Base-by-base conservation (phyloP, 2,797 vertebrate species). In the Peromyscus aztecus region DNA sequence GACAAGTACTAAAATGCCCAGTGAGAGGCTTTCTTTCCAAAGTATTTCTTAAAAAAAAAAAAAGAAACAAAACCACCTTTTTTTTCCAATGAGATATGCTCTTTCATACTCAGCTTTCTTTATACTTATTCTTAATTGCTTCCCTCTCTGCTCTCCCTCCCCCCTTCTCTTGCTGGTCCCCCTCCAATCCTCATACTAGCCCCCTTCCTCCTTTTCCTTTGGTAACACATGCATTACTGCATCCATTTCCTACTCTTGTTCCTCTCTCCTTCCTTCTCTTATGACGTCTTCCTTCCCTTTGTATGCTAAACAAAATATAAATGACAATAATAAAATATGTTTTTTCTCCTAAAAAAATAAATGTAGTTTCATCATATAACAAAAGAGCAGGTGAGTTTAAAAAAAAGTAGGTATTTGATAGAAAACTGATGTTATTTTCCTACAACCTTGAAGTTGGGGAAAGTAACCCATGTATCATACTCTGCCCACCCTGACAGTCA, bases 401-500 rank as follows among this genome's bases (percentile, higher is more conserved):
- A 91, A 16, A 29, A 69, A 85, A 94, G 63, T 83, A 69, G 43
- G 24, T 16, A 65, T 75, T 71, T 69, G 37, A 76, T 43, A 37
- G 71, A 77, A 92, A 91, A 46, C 23, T 55, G 69, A 67, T 76
- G 63, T 4, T 19, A 52, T 61, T 11, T 0, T 71, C 94, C 69
- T 2, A 76, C 4, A 49, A 81, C 11, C 43, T 59, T 59, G 12
- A 84, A 40, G 55, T 52, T 29, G 75, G n/a, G 52, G 24, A 34
- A 55, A 78, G 46, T 14, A 89, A 85, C 37, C 21, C 27, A 13
- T 5, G 49, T 27, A 55, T 17, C 5, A 29, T 14, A 65, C 19
- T 0, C 0, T 3, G 12, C 7, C 27, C 31, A 84, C 6, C 5
- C 12, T 49, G 29, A 23, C 40, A 1, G 69, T 69, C 0, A 11